Evolutionary conservation across 2,888 invertebrate species (phyloP), one percentile per base, ranked within the genome.

Genomic region (Molorchus minor): DNA sequence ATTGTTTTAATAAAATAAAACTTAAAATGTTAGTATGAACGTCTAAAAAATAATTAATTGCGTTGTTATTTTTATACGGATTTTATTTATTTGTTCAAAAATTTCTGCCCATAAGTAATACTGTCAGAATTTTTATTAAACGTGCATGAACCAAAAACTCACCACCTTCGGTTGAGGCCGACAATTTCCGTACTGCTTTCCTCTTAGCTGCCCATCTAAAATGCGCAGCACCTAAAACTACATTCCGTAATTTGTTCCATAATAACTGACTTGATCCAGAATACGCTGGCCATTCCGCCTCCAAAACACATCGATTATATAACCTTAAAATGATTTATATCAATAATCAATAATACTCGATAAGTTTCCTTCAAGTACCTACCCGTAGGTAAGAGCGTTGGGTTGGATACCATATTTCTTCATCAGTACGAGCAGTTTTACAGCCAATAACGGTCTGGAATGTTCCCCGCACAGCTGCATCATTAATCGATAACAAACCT

Each of bases 391-490:
- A 49, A 99, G 88, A 7, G 99, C 99, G 79, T 99, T 99, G 0
- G 98, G 97, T 75, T 95, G 94, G 33, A 99, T 86, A 0, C 96
- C 96, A 33, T 91, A 91, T 15, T 93, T 87, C 79, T 96, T 96
- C 96, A 97, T 96, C 40, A 94, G 87, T 75, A 94, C 91, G 70
- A 94, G 82, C 44, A 94, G 82, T 74, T 96, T 94, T 0, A 98
- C 97, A 1, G 99, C 98, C 72, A 99, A 82, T 56, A 96, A 91
- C 0, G 99, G 98, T 75, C 95, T 87, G 56, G 94, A 93, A 78
- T 97, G 94, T 66, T 93, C 89, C 3, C 98, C 97, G 81, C 98
- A 99, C 17, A 99, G 84, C 81, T 98, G 97, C 94, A 99, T 97
- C 90, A 99, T 93, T 49, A 98, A 93, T 60, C 99, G 87, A 81